Evolutionary conservation across 1,140 invertebrate genomes (phyloP).

Genomic region (Drosophila triauraria): DNA sequence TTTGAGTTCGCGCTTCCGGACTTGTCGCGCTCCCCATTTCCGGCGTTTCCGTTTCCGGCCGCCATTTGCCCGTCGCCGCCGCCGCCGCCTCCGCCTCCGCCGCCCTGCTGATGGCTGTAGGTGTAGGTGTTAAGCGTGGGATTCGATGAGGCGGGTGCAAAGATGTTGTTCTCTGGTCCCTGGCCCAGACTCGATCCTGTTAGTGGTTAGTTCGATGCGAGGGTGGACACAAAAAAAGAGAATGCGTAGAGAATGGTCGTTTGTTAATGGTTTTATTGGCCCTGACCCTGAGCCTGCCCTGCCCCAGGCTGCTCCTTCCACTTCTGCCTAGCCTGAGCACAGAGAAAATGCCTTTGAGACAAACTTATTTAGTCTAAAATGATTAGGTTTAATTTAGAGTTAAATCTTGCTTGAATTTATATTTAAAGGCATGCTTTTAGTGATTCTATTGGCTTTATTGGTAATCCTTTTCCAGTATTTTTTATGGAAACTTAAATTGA

Average conservation of each 20-base stretch:
- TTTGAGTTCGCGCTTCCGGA: constrained; percentile 7
- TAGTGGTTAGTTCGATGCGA: constrained; percentile 26
- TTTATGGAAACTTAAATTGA: too few species aligned
- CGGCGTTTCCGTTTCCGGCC: constrained; percentile 14
- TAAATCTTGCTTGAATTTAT: too few species aligned
- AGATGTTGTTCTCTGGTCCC: constrained; percentile 82
- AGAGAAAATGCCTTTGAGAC: background rate
- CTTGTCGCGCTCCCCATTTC: constrained; percentile 14
- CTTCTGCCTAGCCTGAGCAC: background rate
- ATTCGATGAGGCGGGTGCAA: constrained; percentile 80
- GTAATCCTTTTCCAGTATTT: too few species aligned
- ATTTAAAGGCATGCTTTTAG: too few species aligned
- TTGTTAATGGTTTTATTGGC: constrained; percentile 8
- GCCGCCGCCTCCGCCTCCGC: constrained; percentile 10
- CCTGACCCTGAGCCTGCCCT: background rate
- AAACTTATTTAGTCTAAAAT: background rate
- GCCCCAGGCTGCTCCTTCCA: background rate
- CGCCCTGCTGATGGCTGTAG: constrained; percentile 56
- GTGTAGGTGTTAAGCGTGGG: constrained; percentile 81
- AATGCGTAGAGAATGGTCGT: constrained; percentile 6
- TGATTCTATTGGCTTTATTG: too few species aligned
- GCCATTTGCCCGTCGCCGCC: constrained; percentile 6
- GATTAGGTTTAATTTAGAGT: background rate
- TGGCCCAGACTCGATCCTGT: constrained; percentile 84
- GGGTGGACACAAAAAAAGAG: constrained; percentile 3